phyloP scores from a whole-genome alignment of 2,113 vertebrate species.

The Corynorhinus townsendii region DNA sequence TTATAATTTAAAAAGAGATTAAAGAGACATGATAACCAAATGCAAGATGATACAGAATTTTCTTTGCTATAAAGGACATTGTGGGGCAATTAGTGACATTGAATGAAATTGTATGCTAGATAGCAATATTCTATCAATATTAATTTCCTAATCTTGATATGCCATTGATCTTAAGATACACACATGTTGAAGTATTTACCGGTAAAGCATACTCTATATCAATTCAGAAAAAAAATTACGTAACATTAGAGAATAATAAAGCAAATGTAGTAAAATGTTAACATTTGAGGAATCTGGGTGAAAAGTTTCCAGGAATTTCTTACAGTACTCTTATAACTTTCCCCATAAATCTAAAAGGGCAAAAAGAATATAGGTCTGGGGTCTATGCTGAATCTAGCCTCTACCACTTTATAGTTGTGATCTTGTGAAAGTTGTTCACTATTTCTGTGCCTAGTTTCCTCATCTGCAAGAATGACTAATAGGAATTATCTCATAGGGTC shows the following conservation, averaged over 20 bases:
- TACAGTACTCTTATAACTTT: background rate
- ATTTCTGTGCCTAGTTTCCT: background rate
- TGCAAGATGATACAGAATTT: background rate
- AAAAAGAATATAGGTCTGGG: background rate
- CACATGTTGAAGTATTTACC: background rate
- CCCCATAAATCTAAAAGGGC: background rate
- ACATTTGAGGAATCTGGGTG: background rate
- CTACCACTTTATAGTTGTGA: background rate
- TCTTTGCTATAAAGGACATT: background rate
- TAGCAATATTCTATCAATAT: background rate
- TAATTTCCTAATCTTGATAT: background rate
- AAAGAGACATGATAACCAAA: background rate
- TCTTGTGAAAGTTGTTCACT: background rate
- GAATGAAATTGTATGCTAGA: background rate
- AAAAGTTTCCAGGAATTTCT: background rate
- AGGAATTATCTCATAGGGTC: background rate
- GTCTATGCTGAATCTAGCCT: background rate
- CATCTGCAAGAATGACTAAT: background rate
- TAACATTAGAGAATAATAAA: background rate
- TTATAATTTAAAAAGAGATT: background rate
- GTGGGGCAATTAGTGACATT: background rate
- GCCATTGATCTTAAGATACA: background rate
- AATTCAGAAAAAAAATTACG: background rate
- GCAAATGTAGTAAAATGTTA: background rate
- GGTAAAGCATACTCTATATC: background rate